Conservation (phyloP, 2,797 vertebrate species). For the Serranus cabrilla region DNA sequence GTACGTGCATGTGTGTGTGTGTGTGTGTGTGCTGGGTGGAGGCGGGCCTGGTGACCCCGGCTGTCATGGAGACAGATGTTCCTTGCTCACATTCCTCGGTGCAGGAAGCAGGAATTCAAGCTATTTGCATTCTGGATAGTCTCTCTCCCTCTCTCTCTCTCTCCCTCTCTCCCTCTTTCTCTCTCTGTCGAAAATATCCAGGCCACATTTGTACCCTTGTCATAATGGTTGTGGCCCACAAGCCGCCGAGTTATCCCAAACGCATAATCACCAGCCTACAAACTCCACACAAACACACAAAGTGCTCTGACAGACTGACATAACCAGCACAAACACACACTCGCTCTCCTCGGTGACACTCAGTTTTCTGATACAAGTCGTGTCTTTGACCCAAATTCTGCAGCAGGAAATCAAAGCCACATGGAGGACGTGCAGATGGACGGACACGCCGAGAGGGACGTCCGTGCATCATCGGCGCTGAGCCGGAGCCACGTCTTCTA, state of each 20-base stretch:
- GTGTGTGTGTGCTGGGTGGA: constrained; percentile 35
- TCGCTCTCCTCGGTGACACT: background rate
- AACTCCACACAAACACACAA: constrained; percentile 15
- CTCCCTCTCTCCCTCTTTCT: constrained; percentile 13
- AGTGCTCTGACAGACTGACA: constrained; percentile 16
- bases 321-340: background rate
- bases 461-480: constrained; percentile 20
- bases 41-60: constrained; percentile 72
- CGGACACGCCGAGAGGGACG: constrained; percentile 29
- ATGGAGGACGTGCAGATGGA: constrained; percentile 66
- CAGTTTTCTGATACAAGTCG: constrained; percentile 48
- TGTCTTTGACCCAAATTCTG: constrained; percentile 79
- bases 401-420: constrained; percentile 79
- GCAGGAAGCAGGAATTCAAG: constrained; percentile 83
- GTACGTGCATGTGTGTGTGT: background rate
- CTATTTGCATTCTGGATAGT: constrained; percentile 75
- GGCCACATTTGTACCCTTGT: constrained; percentile 70
- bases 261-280: constrained; percentile 61
- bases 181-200: constrained; percentile 70
- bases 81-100: constrained; percentile 78
- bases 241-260: constrained; percentile 61
- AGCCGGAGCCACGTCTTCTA: constrained; percentile 21
- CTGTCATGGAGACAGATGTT: constrained; percentile 86
- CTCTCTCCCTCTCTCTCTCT: constrained; percentile 20
- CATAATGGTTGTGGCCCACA: constrained; percentile 55